phyloP scores from a whole-genome alignment of 2,797 vertebrate species.

The Peromyscus melanophrys region DNA sequence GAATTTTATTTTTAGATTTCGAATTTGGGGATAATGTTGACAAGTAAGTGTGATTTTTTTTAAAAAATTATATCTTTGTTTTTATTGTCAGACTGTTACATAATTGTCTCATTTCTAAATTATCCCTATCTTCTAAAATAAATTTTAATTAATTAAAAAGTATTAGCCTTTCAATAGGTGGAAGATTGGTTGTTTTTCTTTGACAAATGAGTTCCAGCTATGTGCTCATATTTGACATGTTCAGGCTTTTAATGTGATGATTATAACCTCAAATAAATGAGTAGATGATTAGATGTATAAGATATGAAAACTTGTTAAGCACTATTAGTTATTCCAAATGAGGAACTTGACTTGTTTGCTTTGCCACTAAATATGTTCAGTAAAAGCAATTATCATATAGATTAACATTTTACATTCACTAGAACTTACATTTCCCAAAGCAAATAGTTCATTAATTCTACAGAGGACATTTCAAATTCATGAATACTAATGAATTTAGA shows the following conservation, averaged over 20 bases:
- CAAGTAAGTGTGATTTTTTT: constrained; percentile 86
- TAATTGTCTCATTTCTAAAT: constrained; percentile 50
- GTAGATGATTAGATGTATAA: constrained; percentile 38
- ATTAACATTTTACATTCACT: constrained; percentile 64
- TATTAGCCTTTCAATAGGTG: constrained; percentile 7
- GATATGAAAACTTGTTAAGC: constrained; percentile 53
- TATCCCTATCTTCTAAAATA: constrained; percentile 46
- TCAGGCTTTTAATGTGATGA: constrained; percentile 54
- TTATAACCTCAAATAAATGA: constrained; percentile 55
- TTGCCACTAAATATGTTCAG: constrained; percentile 53
- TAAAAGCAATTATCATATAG: constrained; percentile 44
- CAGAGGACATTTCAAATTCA: constrained; percentile 64
- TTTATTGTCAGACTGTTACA: constrained; percentile 59
- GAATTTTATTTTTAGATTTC: constrained; percentile 84
- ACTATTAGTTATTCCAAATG: constrained; percentile 57
- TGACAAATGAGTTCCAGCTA: constrained; percentile 14
- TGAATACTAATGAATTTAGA: constrained; percentile 68
- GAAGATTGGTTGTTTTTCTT: constrained; percentile 49
- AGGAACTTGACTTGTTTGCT: constrained; percentile 39
- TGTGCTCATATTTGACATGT: constrained; percentile 33
- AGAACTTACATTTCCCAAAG: constrained; percentile 69
- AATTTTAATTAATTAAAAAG: constrained; percentile 56
- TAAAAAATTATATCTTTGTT: neutral
- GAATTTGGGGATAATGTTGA: constrained; percentile 85
- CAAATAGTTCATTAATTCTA: constrained; percentile 69